Evolutionary conservation across 2,888 invertebrate species (phyloP), one percentile per base, ranked within the genome.

Genomic region (Eupithecia tripunctaria): DNA sequence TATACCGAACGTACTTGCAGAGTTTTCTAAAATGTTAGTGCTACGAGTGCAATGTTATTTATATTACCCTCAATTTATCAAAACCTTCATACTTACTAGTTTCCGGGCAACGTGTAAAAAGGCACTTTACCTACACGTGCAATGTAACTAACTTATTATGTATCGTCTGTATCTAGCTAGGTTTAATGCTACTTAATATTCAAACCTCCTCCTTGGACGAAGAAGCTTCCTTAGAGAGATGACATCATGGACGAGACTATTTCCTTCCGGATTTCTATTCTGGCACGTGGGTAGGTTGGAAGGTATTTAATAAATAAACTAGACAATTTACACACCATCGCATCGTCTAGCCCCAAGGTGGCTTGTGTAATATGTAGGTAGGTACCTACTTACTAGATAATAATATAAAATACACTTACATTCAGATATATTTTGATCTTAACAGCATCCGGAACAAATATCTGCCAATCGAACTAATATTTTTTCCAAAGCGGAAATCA

Each of bases 1-100:
- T 84, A 86, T 84, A 85, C 82, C 56, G 56, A 25, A 56, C 56
- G 56, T 25, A 56, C 56, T 12, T 51, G 21, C 10, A 3, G n/a
- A 21, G 47, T 47, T 14, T 21, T 56, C 51, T 25, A 12, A 25
- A 56, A 56, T 25, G 25, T 21, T 56, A 12, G 12, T 56, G 56
- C 5, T 56, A 25, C 12, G n/a, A n/a, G n/a, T n/a, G n/a, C n/a
- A n/a, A n/a, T n/a, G n/a, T n/a, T n/a, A n/a, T n/a, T n/a, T n/a
- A n/a, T n/a, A n/a, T 6, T 32, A 32, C 32, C 6, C 0, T 32
- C 6, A 32, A 12, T 51, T 51, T 21, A 51, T 12, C 21, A 51
- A 7, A 21, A 21, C 10, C 10, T n/a, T 8, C n/a, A n/a, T 32
- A 32, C 32, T 32, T 32, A 32, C 5, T 32, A 29, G 32, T 32